Conservation (phyloP, 2,113 vertebrate species). For the Ophiodon elongatus region DNA sequence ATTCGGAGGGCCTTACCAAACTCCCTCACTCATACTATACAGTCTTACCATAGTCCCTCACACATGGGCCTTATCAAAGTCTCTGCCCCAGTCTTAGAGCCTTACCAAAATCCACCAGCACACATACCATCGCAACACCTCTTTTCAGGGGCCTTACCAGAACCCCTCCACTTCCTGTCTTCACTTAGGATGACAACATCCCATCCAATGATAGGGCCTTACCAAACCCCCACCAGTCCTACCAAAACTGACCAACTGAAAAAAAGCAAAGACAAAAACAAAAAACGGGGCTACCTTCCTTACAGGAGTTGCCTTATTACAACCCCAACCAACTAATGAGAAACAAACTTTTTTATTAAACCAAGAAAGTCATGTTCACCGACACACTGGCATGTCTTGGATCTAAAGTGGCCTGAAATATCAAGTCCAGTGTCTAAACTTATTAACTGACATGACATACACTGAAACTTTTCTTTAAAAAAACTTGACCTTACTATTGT, state of each 20-base stretch:
- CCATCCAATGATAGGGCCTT: conserved; percentile 76
- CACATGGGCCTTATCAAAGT: conserved; percentile 38
- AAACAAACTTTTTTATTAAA: background rate
- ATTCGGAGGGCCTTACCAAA: conserved; percentile 67
- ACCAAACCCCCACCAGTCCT: conserved; percentile 77
- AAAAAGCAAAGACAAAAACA: background rate
- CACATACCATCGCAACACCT: conserved; percentile 42
- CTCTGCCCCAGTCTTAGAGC: conserved; percentile 40
- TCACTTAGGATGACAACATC: conserved; percentile 53
- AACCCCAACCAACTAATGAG: conserved; percentile 29
- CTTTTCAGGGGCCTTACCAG: conserved; percentile 79
- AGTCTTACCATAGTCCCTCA: conserved; percentile 60
- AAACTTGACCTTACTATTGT: background rate
- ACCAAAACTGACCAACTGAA: conserved; percentile 53
- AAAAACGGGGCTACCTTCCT: background rate
- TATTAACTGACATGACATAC: background rate
- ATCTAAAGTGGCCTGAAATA: conserved; percentile 11
- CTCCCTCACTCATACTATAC: conserved; percentile 30
- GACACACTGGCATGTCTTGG: conserved; percentile 9
- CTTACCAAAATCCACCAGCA: conserved; percentile 61
- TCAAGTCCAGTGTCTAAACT: conserved; percentile 16
- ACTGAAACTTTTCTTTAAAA: conserved; percentile 2
- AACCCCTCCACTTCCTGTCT: conserved; percentile 64
- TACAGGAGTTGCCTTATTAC: conserved; percentile 40
- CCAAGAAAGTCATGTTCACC: conserved; percentile 21